These are phyloP conservation scores for Sycophaga agraensis DNA, from an alignment of 1,140 invertebrate genomes.

Conservation along the genomic window DNA sequence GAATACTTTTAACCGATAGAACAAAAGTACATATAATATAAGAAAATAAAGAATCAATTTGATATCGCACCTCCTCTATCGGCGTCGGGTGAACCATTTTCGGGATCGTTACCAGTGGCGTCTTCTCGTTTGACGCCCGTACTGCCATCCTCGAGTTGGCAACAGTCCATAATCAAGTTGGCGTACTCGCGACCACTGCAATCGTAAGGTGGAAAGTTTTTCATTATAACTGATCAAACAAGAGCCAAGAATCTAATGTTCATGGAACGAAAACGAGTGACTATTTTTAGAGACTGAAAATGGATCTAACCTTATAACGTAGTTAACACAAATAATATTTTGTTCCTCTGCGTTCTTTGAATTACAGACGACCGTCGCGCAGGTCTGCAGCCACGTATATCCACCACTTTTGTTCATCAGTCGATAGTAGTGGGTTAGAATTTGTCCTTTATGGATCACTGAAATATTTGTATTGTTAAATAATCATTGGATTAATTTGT, in stretches of 20 bases:
- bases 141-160: slow-evolving; percentile 81
- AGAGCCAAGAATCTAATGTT: not conserved
- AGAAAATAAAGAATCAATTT: not conserved
- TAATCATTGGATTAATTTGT: too few relatives aligned
- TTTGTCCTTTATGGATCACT: slow-evolving; percentile 97
- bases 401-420: slow-evolving; percentile 95
- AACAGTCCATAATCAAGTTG: slow-evolving; percentile 89
- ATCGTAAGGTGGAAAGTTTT: slow-evolving; percentile 30
- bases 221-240: not conserved
- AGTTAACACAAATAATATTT: slow-evolving; percentile 95
- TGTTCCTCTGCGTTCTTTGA: slow-evolving; percentile 94
- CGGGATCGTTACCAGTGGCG: slow-evolving; percentile 74
- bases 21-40: too few relatives aligned
- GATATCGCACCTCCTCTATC: slow-evolving; percentile 68
- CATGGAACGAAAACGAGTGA: too few relatives aligned
- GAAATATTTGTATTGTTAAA: too few relatives aligned
- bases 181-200: slow-evolving; percentile 87
- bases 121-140: slow-evolving; percentile 79
- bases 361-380: slow-evolving; percentile 93
- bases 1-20: too few relatives aligned
- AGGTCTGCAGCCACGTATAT: slow-evolving; percentile 95
- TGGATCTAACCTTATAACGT: slow-evolving; percentile 77
- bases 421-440: slow-evolving; percentile 92
- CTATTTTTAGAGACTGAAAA: not conserved
- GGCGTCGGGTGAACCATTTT: slow-evolving; percentile 83